These are phyloP conservation scores for Rapana venosa DNA, from an alignment of 2,888 invertebrate species.

Conservation along the genomic window DNA sequence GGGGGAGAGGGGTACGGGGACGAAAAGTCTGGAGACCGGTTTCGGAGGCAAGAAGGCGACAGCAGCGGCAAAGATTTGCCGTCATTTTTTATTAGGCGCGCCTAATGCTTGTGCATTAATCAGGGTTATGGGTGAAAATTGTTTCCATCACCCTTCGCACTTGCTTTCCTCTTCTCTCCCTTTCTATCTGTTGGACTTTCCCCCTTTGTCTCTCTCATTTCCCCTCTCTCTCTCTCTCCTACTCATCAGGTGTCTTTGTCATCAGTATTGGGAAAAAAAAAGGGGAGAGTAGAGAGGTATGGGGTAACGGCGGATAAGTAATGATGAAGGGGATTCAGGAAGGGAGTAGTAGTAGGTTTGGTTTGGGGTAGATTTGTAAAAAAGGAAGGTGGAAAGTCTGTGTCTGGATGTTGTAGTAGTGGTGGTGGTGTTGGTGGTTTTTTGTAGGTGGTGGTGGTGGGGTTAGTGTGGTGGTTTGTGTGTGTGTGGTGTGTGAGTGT, in stretches of 20 bases:
- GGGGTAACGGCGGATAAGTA: not conserved
- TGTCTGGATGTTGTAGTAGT: too few species aligned
- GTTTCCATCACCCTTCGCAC: slow-evolving; percentile 39
- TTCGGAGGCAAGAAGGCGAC: not conserved
- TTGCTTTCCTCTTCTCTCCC: not conserved
- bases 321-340: too few species aligned
- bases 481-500: too few species aligned
- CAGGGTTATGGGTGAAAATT: slow-evolving; percentile 49
- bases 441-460: too few species aligned
- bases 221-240: not conserved
- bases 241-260: not conserved
- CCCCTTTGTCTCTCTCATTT: not conserved
- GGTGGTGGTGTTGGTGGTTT: too few species aligned
- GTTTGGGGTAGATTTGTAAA: too few species aligned
- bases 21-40: too few species aligned
- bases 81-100: slow-evolving; percentile 43
- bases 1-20: slow-evolving; percentile 31
- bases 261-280: slow-evolving; percentile 32
- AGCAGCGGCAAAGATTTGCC: slow-evolving; percentile 44
- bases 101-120: slow-evolving; percentile 49
- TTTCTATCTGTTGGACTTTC: too few species aligned
- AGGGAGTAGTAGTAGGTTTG: too few species aligned
- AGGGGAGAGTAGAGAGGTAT: not conserved
- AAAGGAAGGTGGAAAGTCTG: too few species aligned
- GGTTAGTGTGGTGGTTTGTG: too few species aligned